Evolutionary conservation across 2,113 vertebrate genomes (phyloP).

Genomic region (Gnathochromis pfefferi): DNA sequence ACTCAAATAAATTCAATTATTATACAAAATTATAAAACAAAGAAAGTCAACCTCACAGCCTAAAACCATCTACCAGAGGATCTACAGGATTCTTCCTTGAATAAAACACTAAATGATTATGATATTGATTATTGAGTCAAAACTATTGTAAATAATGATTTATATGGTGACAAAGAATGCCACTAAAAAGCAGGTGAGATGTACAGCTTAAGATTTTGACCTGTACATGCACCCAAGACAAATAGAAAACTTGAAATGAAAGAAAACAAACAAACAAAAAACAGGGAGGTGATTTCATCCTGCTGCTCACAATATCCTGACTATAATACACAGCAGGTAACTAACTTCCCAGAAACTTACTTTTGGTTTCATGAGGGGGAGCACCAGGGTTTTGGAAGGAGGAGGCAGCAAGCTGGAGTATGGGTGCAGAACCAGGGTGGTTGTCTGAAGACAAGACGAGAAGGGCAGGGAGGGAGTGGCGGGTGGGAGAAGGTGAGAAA

Average conservation of each 20-base stretch:
- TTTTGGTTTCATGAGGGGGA: conserved; percentile 74
- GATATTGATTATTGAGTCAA: not conserved
- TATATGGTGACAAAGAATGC: not conserved
- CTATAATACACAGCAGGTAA: not conserved
- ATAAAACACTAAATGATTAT: not conserved
- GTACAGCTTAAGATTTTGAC: not conserved
- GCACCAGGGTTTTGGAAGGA: conserved; percentile 73
- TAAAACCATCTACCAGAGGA: not conserved
- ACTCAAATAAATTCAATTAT: not conserved
- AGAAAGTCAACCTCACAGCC: not conserved
- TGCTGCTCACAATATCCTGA: not conserved
- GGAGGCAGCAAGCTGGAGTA: conserved; percentile 74
- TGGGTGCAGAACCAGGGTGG: conserved; percentile 76
- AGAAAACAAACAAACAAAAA: not conserved
- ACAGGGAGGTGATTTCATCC: not conserved
- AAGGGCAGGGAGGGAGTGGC: not conserved
- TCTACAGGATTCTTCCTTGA: not conserved
- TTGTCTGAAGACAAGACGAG: conserved; percentile 67
- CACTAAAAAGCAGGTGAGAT: not conserved
- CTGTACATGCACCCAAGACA: not conserved
- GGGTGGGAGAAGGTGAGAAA: conserved; percentile 10
- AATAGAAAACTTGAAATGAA: not conserved
- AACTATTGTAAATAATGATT: not conserved
- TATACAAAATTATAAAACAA: not conserved
- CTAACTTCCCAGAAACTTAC: conserved; percentile 61